These are phyloP conservation scores for Trichoplusia ni DNA, from an alignment of 1,140 invertebrate genomes.

Conservation along the genomic window DNA sequence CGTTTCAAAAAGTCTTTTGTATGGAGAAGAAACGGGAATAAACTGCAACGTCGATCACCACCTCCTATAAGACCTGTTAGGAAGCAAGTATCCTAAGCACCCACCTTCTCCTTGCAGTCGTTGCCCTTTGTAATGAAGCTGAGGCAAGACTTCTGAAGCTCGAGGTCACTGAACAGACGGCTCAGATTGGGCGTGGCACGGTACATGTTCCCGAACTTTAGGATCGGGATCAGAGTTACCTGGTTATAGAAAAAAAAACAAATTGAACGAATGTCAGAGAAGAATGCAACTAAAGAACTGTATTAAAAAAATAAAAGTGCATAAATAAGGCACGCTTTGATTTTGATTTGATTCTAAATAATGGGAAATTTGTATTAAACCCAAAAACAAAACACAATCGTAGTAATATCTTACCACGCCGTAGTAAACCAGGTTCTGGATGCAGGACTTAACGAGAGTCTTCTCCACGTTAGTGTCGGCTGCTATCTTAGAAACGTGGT, in stretches of 20 bases:
- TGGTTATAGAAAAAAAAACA: conserved; percentile 72
- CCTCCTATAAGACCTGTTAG: too few species aligned
- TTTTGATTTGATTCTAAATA: neutral
- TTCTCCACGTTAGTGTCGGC: conserved; percentile 94
- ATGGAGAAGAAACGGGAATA: too few species aligned
- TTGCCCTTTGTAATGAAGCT: conserved; percentile 77
- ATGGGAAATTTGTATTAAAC: neutral
- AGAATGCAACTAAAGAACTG: neutral
- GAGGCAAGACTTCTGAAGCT: conserved; percentile 89
- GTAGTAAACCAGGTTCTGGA: conserved; percentile 95
- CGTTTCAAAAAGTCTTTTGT: too few species aligned
- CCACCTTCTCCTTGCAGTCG: conserved; percentile 61
- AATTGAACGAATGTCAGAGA: neutral
- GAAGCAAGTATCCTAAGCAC: too few species aligned
- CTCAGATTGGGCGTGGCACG: conserved; percentile 92
- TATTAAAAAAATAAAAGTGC: too few species aligned
- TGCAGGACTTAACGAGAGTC: conserved; percentile 95
- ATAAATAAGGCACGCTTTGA: neutral
- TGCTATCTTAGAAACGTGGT: conserved; percentile 93
- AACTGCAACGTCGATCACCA: too few species aligned
- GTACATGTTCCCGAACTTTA: conserved; percentile 97
- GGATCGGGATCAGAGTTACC: conserved; percentile 92
- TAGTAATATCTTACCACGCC: conserved; percentile 75
- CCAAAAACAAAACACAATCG: neutral
- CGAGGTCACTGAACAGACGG: conserved; percentile 85